Evolutionary conservation across 2,888 invertebrate species (phyloP), one percentile per base, ranked within the genome.

Genomic region (Spilosoma lubricipeda): DNA sequence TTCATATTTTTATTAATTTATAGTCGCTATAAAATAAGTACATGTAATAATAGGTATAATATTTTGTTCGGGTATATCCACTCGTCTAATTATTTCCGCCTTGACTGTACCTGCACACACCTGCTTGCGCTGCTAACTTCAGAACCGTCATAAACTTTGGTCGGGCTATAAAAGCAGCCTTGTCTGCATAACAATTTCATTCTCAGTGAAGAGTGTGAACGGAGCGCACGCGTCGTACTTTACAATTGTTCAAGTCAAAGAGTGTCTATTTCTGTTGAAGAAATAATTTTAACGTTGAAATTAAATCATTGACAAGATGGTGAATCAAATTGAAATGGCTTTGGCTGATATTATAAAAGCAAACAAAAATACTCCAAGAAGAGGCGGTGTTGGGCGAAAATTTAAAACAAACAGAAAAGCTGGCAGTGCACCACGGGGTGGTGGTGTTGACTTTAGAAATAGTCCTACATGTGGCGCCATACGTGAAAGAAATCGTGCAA

Each of bases 271-370:
- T 39, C 42, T 39, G 15, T 39, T 36, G 11, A 39, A 56, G 18
- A 67, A 63, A 66, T 33, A 23, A 56, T 70, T 74, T 66, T 42
- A 56, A 2, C 59, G 30, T 39, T 23, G 65, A 56, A 69, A 70
- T 59, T 20, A 52, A 70, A 30, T 33, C 30, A 56, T 39, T n/a
- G 9, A 39, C 11, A 67, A 66, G 94, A 98, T 99, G 98, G 98
- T 98, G 88, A 98, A 99, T 90, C 99, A 98, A 96, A 98, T 99
- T 93, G 99, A 99, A 94, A 98, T 99, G 98, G 99, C 99, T 90
- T 96, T 99, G 39, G 39, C 39, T 39, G 39, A 39, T 39, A 39
- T 11, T 39, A 39, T 39, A 39, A 39, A 39, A 39, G 9, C 39
- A 11, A 39, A 39, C 9, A 39, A 39, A 39, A 39, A 11, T 11